These are phyloP conservation scores for Epinephelus moara DNA, from an alignment of 2,113 vertebrate genomes.

Conservation along the genomic window DNA sequence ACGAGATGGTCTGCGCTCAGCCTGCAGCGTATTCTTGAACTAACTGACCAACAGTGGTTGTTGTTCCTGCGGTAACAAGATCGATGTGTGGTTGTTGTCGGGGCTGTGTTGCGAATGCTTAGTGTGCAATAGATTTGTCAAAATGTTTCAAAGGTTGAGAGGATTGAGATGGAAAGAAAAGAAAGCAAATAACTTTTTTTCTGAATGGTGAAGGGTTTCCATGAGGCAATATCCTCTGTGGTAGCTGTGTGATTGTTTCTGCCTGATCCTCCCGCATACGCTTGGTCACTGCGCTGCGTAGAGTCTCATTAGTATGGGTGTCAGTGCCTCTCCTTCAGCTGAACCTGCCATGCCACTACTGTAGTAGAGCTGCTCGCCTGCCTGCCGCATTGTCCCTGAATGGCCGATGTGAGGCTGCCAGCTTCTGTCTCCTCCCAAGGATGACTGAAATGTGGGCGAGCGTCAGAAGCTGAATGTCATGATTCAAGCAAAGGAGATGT, in stretches of 20 bases:
- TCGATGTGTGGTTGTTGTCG: conserved; percentile 37
- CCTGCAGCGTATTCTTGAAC: conserved; percentile 27
- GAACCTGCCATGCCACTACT: conserved; percentile 80
- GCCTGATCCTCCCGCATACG: conserved; percentile 56
- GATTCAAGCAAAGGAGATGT: conserved; percentile 47
- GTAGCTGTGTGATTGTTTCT: conserved; percentile 66
- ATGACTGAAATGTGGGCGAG: conserved; percentile 67
- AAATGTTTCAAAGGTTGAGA: conserved; percentile 47
- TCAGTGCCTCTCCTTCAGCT: conserved; percentile 80
- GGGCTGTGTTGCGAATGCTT: conserved; percentile 18
- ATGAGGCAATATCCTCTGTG: conserved; percentile 34
- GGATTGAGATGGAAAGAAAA: conserved; percentile 44
- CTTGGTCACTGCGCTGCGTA: conserved; percentile 68
- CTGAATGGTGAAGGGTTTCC: conserved; percentile 31
- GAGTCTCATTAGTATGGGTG: conserved; percentile 81
- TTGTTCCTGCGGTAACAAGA: conserved; percentile 46
- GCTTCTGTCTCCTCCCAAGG: conserved; percentile 64
- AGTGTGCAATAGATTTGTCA: conserved; percentile 37
- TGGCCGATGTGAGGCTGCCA: conserved; percentile 66
- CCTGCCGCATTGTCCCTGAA: conserved; percentile 82
- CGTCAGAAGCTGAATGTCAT: conserved; percentile 51
- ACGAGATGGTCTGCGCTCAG: background rate
- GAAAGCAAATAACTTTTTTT: conserved; percentile 36
- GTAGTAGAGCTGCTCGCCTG: conserved; percentile 72
- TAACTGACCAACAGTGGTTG: conserved; percentile 18